Evolutionary conservation across 2,113 vertebrate genomes (phyloP).

Genomic region (Elephas maximus): DNA sequence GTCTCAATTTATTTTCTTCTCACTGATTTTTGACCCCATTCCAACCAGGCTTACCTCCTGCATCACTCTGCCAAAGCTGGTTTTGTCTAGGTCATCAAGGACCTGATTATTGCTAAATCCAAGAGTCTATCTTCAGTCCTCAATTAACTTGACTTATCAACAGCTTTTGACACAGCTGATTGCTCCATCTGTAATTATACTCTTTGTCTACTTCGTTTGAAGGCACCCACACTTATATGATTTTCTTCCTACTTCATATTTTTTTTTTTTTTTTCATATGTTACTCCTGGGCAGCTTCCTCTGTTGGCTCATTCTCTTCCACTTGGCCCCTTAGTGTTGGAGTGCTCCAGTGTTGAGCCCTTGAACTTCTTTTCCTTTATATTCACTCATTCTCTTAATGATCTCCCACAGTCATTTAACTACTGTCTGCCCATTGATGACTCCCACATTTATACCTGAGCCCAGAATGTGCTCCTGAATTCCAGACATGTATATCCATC

Average conservation of each 20-base stretch:
- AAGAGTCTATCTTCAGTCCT: neutral
- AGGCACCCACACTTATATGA: neutral
- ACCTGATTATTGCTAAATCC: neutral
- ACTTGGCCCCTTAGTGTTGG: neutral
- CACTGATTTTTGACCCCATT: neutral
- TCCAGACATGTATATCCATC: neutral
- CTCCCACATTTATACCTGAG: neutral
- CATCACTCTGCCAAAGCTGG: neutral
- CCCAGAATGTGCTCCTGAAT: neutral
- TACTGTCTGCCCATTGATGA: neutral
- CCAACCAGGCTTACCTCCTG: too few relatives aligned
- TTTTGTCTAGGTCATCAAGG: neutral
- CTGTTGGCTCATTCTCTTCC: neutral
- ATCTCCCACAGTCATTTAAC: neutral
- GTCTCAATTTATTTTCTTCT: neutral
- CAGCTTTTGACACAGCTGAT: neutral
- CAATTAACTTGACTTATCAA: neutral
- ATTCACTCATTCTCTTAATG: neutral
- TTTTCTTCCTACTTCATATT: neutral
- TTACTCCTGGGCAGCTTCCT: neutral
- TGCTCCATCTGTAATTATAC: neutral
- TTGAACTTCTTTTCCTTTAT: neutral
- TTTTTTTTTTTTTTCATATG: neutral
- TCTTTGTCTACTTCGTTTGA: neutral
- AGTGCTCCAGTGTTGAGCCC: neutral